These are phyloP conservation scores for Tinea semifulvella DNA, from an alignment of 2,888 invertebrate genomes.

Conservation along the genomic window DNA sequence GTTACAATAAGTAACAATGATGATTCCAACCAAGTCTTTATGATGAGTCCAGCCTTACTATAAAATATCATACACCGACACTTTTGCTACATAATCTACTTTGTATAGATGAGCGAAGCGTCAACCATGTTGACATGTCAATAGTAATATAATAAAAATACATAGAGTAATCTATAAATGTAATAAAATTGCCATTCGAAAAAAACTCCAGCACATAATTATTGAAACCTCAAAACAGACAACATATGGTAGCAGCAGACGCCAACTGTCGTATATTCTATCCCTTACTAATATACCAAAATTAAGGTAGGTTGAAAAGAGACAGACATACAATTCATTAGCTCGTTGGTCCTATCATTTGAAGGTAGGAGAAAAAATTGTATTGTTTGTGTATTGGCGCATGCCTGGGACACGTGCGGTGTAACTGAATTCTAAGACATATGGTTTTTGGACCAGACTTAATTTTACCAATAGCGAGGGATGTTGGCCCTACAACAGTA, in stretches of 20 bases:
- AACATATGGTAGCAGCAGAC: slow-evolving; percentile 62
- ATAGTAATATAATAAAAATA: neutral
- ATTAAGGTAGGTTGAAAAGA: slow-evolving; percentile 26
- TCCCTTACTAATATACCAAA: slow-evolving; percentile 29
- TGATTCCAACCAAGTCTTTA: too few species aligned
- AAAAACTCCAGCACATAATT: slow-evolving; percentile 31
- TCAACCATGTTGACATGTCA: too few species aligned
- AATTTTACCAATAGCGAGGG: neutral
- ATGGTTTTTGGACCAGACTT: too few species aligned
- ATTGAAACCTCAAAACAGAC: slow-evolving; percentile 55
- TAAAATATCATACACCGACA: too few species aligned
- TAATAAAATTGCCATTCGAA: slow-evolving; percentile 4
- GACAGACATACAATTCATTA: slow-evolving; percentile 49
- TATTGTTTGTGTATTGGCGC: slow-evolving; percentile 42
- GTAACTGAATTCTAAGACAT: slow-evolving; percentile 16
- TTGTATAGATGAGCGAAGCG: too few species aligned
- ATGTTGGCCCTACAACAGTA: too few species aligned
- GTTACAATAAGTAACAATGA: too few species aligned
- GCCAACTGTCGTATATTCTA: slow-evolving; percentile 52
- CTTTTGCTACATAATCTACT: too few species aligned
- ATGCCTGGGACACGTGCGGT: slow-evolving; percentile 51
- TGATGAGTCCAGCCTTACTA: too few species aligned
- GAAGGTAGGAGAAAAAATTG: slow-evolving; percentile 56
- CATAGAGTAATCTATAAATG: neutral
- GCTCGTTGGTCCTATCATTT: slow-evolving; percentile 51